Percentiles rank a stretch among this genome's conserved stretches.
These are phyloP conservation scores for Pocota personata DNA, from an alignment of 2,888 invertebrate species.

Conservation along the genomic window DNA sequence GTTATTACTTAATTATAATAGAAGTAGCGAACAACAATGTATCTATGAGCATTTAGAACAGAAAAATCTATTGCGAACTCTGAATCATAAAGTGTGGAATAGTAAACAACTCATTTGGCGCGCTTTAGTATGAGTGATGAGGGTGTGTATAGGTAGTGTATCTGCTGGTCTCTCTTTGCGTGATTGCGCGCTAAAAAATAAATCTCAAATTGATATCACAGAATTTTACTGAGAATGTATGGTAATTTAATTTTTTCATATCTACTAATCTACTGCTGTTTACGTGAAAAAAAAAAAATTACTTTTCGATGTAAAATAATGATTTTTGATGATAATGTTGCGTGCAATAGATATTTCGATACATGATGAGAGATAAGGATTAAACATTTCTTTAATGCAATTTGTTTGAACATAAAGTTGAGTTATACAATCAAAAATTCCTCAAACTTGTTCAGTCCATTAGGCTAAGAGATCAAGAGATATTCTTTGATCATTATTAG, in stretches of 20 bases:
- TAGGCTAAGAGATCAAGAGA: too few relatives aligned
- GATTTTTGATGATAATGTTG: neutral
- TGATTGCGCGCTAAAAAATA: conserved; percentile 27
- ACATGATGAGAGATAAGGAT: neutral
- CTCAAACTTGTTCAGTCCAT: too few relatives aligned
- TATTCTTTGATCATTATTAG: too few relatives aligned
- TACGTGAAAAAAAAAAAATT: conserved; percentile 1
- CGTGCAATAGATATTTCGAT: too few relatives aligned
- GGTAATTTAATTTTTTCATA: neutral
- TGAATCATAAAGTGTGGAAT: conserved; percentile 4
- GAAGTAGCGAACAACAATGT: conserved; percentile 2
- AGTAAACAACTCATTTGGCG: conserved; percentile 11
- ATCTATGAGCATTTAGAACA: neutral
- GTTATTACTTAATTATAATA: conserved; percentile 13
- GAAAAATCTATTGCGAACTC: conserved; percentile 1
- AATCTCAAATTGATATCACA: conserved; percentile 26
- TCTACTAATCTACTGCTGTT: neutral
- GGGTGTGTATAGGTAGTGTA: neutral
- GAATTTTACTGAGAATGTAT: neutral
- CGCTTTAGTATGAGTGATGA: neutral
- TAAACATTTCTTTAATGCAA: too few relatives aligned
- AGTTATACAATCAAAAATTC: too few relatives aligned
- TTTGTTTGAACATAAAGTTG: too few relatives aligned
- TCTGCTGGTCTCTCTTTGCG: conserved; percentile 7
- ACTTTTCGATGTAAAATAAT: neutral